Evolutionary conservation across 2,113 vertebrate species (phyloP), one percentile per base, ranked within the genome.

Genomic region (Choloepus hoffmanni): DNA sequence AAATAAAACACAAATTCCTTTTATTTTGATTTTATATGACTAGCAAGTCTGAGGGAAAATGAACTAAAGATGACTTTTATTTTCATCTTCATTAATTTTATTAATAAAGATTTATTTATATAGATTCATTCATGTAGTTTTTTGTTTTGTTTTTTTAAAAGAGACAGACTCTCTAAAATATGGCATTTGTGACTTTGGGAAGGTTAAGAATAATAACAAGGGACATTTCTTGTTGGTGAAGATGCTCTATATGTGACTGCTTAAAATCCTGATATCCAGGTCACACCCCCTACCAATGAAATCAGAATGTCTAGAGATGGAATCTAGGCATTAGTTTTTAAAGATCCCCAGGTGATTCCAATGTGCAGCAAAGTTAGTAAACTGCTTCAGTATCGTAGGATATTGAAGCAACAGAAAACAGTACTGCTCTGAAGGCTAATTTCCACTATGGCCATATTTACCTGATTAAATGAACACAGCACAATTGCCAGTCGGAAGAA

Each of bases 111-210:
- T 58, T 58, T 58, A 58, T 58, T 58, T 58, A 58, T 58, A 18
- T 18, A 58, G 55, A 58, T 18, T 58, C 55, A 21, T 5, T 58
- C 55, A 16, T 53, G 48, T 10, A 77, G 28, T 12, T 14, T 26
- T 30, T 63, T 65, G 10, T 65, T 65, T 53, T 76, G 36, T 60
- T 94, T 89, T 70, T 33, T 5, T 45, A 89, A 67, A 72, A 87
- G 50, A 92, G 81, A 77, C 70, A 77, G 65, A 93, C 10, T 45
- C 58, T 91, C 88, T 97, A 82, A 90, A 87, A 53, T 58, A 90
- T 43, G 55, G 50, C 79, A 55, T 24, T 7, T 58, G 4, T 88
- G 88, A 94, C 91, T 95, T 95, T 55, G 45, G 50, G 82, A 87
- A 86, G 86, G 86, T 30, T n/a, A 33, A 90, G n/a, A 74, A 68